Percentiles rank a stretch among this genome's conserved stretches.
Evolutionary conservation across 2,888 invertebrate genomes (phyloP).

Genomic region (Scrobipalpa costella): DNA sequence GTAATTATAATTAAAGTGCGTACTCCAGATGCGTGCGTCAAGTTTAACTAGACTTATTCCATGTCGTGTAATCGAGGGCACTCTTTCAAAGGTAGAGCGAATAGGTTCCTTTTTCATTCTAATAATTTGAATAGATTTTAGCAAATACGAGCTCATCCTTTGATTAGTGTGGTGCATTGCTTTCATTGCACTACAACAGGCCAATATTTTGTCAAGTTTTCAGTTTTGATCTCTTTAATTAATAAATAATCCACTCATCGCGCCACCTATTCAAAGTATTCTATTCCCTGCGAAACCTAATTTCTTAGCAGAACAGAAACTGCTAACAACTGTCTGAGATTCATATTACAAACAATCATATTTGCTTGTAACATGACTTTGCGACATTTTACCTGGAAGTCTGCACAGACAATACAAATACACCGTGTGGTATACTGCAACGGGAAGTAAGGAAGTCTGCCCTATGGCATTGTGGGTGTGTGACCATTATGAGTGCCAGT

Average conservation of each 20-base stretch:
- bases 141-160: too few relatives aligned
- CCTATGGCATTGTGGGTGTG: background rate
- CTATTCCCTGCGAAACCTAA: too few relatives aligned
- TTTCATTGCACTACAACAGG: too few relatives aligned
- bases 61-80: background rate
- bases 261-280: too few relatives aligned
- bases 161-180: too few relatives aligned
- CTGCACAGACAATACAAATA: slow-evolving; percentile 2
- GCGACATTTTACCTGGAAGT: slow-evolving; percentile 3
- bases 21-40: slow-evolving; percentile 25
- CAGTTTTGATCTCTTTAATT: too few relatives aligned
- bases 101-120: background rate
- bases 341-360: too few relatives aligned
- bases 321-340: too few relatives aligned
- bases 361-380: slow-evolving; percentile 2
- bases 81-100: background rate
- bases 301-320: background rate
- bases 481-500: slow-evolving; percentile 1
- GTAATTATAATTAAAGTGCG: too few relatives aligned
- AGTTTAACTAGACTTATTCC: slow-evolving; percentile 13
- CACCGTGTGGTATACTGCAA: background rate
- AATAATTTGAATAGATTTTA: too few relatives aligned
- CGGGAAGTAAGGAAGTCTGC: background rate
- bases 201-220: too few relatives aligned
- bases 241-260: too few relatives aligned